Conservation (phyloP, 23 tunicate genomes). For the Phallusia fumigata region DNA sequence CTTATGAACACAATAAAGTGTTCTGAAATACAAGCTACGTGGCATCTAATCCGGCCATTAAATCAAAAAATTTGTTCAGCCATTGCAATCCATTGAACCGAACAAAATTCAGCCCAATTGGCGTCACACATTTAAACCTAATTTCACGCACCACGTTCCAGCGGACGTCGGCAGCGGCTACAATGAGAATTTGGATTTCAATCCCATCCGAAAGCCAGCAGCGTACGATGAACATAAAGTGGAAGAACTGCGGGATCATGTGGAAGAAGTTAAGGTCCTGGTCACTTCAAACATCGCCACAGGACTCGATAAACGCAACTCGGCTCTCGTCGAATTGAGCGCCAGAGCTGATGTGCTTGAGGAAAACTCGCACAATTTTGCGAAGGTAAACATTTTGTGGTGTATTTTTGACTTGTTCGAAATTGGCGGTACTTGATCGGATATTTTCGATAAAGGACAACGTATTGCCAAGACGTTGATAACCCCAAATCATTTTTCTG, state of each 20-base stretch:
- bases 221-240: background rate
- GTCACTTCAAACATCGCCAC: background rate
- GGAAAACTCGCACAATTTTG: slow-evolving; percentile 36
- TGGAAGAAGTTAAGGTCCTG: slow-evolving; percentile 22
- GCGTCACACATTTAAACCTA: background rate
- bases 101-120: too few relatives aligned
- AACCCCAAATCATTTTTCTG: too few relatives aligned
- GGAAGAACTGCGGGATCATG: slow-evolving; percentile 10
- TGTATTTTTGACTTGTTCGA: too few relatives aligned
- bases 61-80: too few relatives aligned
- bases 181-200: background rate
- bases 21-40: too few relatives aligned
- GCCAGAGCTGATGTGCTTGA: slow-evolving; percentile 33
- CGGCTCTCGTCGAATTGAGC: slow-evolving; percentile 8
- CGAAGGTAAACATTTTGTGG: slow-evolving; percentile 16
- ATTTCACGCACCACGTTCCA: background rate
- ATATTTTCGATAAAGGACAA: too few relatives aligned
- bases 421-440: too few relatives aligned
- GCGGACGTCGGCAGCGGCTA: background rate
- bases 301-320: slow-evolving; percentile 25
- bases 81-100: too few relatives aligned
- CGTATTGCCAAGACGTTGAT: too few relatives aligned
- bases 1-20: too few relatives aligned
- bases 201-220: slow-evolving; percentile 8
- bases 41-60: too few relatives aligned